phyloP scores from a whole-genome alignment of 2,113 vertebrate genomes.

The Archocentrus centrarchus region DNA sequence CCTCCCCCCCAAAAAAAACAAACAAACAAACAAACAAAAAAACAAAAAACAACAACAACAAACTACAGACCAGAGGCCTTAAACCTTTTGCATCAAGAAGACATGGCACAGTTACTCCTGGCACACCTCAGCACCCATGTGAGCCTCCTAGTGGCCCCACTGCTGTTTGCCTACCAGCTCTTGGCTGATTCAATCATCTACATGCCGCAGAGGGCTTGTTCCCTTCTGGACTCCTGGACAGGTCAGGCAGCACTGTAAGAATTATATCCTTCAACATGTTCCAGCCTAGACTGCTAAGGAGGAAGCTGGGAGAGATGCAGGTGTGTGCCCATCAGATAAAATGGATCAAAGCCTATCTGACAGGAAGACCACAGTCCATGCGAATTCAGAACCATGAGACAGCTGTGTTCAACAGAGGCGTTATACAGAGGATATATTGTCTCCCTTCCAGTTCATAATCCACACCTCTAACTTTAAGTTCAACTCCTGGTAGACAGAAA shows the following conservation, averaged over 20 bases:
- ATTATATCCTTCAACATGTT: neutral
- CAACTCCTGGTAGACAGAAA: neutral
- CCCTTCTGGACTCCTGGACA: neutral
- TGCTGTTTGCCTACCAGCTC: neutral
- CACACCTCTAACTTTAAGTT: constrained; percentile 5
- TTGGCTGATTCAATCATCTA: neutral
- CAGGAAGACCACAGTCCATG: neutral
- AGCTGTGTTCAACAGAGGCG: neutral
- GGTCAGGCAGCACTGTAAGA: neutral
- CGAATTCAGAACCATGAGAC: neutral
- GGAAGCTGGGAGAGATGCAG: neutral
- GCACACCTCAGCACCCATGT: neutral
- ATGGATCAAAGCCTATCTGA: neutral
- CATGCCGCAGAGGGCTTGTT: neutral
- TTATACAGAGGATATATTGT: neutral
- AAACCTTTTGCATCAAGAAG: neutral
- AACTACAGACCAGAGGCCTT: neutral
- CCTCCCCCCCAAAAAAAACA: neutral
- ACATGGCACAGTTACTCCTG: neutral
- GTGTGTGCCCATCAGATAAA: neutral
- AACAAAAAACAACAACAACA: neutral
- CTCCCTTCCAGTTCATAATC: neutral
- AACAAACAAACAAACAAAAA: neutral
- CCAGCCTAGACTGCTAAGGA: neutral
- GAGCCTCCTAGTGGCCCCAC: neutral